Conservation (phyloP, 1,140 invertebrate genomes). For the Scaptomyza montana region DNA sequence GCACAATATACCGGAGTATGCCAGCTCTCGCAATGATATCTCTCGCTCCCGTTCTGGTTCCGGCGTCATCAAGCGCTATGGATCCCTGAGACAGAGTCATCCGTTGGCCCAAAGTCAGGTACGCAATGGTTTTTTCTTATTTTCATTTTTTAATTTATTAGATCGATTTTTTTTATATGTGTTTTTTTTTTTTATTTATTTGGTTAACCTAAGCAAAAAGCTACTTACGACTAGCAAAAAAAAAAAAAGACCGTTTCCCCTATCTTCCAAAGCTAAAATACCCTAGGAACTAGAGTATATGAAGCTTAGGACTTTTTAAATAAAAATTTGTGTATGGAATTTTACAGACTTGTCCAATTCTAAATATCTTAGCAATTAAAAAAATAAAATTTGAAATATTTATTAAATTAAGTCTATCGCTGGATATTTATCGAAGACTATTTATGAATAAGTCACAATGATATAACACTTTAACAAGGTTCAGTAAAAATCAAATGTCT, state of each 20-base stretch:
- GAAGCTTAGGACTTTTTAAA: neutral
- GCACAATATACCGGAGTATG: conserved; percentile 84
- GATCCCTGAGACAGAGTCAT: conserved; percentile 69
- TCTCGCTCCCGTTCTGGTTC: conserved; percentile 61
- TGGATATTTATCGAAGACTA: too few relatives aligned
- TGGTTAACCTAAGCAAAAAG: neutral
- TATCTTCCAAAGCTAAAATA: conserved; percentile 6
- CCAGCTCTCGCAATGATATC: conserved; percentile 80
- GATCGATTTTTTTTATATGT: neutral
- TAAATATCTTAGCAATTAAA: neutral
- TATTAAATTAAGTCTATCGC: too few relatives aligned
- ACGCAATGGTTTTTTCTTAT: neutral
- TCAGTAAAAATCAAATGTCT: too few relatives aligned
- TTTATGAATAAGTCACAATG: too few relatives aligned
- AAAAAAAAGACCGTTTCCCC: conserved; percentile 1
- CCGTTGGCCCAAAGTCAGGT: conserved; percentile 61
- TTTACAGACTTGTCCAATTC: too few relatives aligned
- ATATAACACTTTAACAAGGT: too few relatives aligned
- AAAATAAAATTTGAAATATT: conserved; percentile 2
- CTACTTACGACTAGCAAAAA: too few relatives aligned
- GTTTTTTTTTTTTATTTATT: conserved; percentile 1
- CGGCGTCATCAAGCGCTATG: conserved; percentile 74
- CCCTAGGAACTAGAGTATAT: neutral
- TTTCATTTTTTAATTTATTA: too few relatives aligned
- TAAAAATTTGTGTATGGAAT: too few relatives aligned